Evolutionary conservation across 1,140 invertebrate genomes (phyloP).

Genomic region (Contarinia nasturtii): DNA sequence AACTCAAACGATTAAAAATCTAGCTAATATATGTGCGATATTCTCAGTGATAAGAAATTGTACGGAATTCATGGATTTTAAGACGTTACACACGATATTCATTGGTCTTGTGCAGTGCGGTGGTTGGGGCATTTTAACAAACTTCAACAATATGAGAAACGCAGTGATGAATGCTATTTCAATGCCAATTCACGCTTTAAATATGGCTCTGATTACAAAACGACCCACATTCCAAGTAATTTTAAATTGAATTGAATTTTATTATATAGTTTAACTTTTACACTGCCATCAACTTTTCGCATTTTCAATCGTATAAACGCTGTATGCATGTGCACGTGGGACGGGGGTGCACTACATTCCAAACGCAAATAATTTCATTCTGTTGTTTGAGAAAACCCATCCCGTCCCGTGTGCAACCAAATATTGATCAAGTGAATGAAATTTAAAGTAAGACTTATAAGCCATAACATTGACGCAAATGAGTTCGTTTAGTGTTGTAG

Average conservation of each 20-base stretch:
- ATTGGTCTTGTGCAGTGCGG: constrained; percentile 52
- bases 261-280: too few relatives aligned
- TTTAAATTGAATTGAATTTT: not conserved
- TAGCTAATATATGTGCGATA: constrained; percentile 71
- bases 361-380: not conserved
- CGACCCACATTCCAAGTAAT: constrained; percentile 34
- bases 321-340: not conserved
- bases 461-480: too few relatives aligned
- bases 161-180: constrained; percentile 83
- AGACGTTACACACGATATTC: constrained; percentile 67
- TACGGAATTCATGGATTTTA: constrained; percentile 78
- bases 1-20: constrained; percentile 78
- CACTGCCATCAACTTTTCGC: not conserved
- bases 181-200: constrained; percentile 72
- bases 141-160: constrained; percentile 80
- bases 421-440: too few relatives aligned
- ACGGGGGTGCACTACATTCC: not conserved
- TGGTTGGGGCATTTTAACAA: constrained; percentile 80
- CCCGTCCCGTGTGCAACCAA: too few relatives aligned
- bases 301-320: not conserved
- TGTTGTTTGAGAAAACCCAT: too few relatives aligned
- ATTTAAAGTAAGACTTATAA: too few relatives aligned
- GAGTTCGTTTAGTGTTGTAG: too few relatives aligned
- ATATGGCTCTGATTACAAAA: constrained; percentile 57
- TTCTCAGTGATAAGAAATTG: constrained; percentile 83